A percentile compares a stretch with the other conserved stretches of the same genome.
These are phyloP conservation scores for Polypterus bichir DNA, from an alignment of 2,113 vertebrate genomes.

Conservation along the genomic window DNA sequence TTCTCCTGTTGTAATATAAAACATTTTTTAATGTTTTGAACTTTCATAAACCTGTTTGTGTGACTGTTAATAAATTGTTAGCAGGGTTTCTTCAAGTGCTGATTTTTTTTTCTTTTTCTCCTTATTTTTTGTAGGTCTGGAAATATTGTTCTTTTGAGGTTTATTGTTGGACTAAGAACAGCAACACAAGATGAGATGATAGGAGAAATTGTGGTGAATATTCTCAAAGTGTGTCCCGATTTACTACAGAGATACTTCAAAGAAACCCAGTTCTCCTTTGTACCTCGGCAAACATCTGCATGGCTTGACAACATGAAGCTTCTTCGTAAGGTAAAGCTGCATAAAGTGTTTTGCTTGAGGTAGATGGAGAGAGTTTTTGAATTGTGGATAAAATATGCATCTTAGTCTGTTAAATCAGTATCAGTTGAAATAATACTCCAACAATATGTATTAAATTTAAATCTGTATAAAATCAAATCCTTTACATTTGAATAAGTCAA, in stretches of 20 bases:
- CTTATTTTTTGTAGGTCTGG: slow-evolving; percentile 53
- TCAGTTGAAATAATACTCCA: too few relatives aligned
- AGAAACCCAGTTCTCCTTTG: slow-evolving; percentile 72
- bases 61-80: too few relatives aligned
- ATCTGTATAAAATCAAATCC: too few relatives aligned
- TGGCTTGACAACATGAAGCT: slow-evolving; percentile 81
- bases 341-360: neutral
- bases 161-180: slow-evolving; percentile 73
- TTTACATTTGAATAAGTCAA: too few relatives aligned
- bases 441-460: too few relatives aligned
- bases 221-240: slow-evolving; percentile 74
- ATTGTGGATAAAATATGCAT: too few relatives aligned
- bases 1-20: too few relatives aligned
- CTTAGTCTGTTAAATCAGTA: too few relatives aligned
- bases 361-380: too few relatives aligned
- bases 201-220: slow-evolving; percentile 65
- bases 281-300: slow-evolving; percentile 59
- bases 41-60: too few relatives aligned
- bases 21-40: too few relatives aligned
- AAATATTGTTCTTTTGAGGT: slow-evolving; percentile 80
- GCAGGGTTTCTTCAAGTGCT: too few relatives aligned
- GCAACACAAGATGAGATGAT: slow-evolving; percentile 72
- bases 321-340: slow-evolving; percentile 64
- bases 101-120: neutral
- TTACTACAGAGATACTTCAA: slow-evolving; percentile 75